Percentiles rank a stretch among this genome's conserved stretches.
These are phyloP conservation scores for Sycophila texana DNA, from an alignment of 2,888 invertebrate genomes.

Conservation along the genomic window DNA sequence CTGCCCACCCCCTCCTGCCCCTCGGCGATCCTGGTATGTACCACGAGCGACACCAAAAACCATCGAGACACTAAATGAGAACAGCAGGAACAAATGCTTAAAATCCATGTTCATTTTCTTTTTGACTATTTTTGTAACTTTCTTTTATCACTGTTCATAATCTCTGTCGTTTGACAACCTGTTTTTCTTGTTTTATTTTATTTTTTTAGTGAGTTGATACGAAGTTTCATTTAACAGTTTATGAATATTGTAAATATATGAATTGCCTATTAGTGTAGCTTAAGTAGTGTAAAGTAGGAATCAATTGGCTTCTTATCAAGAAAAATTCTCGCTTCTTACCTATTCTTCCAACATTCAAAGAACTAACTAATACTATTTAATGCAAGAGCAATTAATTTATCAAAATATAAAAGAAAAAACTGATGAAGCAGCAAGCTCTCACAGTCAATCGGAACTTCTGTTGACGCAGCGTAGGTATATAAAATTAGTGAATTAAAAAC, in stretches of 20 bases:
- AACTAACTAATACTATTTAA: constrained; percentile 6
- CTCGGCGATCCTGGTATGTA: constrained; percentile 81
- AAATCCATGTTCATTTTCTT: constrained; percentile 45
- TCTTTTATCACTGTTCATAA: constrained; percentile 8
- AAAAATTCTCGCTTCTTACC: constrained; percentile 21
- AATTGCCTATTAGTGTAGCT: constrained; percentile 50
- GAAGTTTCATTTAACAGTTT: constrained; percentile 40
- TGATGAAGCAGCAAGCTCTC: constrained; percentile 24
- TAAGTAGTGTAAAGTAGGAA: constrained; percentile 48
- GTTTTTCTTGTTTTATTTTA: constrained; percentile 62
- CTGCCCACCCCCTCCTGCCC: constrained; percentile 95
- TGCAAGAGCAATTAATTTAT: constrained; percentile 24
- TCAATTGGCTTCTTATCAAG: constrained; percentile 32
- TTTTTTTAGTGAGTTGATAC: constrained; percentile 59
- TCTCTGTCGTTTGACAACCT: constrained; percentile 23
- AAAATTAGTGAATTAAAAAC: constrained; percentile 15
- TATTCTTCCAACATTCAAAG: constrained; percentile 10
- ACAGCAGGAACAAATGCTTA: constrained; percentile 40
- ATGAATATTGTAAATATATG: constrained; percentile 39
- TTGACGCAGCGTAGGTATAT: constrained; percentile 30
- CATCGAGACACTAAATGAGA: constrained; percentile 13
- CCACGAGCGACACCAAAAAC: constrained; percentile 68
- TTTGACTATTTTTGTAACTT: constrained; percentile 12
- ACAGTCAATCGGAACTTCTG: constrained; percentile 32
- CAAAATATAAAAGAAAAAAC: constrained; percentile 10